Base-by-base conservation (phyloP, 2,888 invertebrate species). In the Phragmatobia fuliginosa region DNA sequence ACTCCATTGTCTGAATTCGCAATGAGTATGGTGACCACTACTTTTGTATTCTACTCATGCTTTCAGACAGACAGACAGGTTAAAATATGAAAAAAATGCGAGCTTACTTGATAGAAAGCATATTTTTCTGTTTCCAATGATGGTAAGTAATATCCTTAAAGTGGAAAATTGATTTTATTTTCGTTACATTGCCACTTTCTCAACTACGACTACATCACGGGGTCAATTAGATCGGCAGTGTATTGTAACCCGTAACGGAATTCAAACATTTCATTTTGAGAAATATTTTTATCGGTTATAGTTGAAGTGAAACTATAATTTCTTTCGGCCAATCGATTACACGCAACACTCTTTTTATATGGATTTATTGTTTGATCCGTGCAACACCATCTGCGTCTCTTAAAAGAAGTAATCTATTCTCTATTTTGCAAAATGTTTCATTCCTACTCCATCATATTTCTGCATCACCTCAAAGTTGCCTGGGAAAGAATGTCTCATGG, bases 301-400 rank as follows among this genome's bases (percentile, higher is more conserved):
- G 64, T 66, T 66, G 73, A 66, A 70, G 71, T 79, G 77, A n/a
- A 36, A 71, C 73, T 62, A 32, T n/a, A 61, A n/a, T 80, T 80
- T 78, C 80, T 79, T 76, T 78, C 68, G 62, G 63, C 36, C 65
- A 70, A 74, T 72, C 61, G 45, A 41, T 61, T 21, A 52, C 60
- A 3, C 58, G 6, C 67, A 61, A 63, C 77, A 77, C 79, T 73
- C 10, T 8, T n/a, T 52, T 77, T 52, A 74, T 52, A 33, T 25
- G 25, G n/a, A 21, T 45, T 21, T 21, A 45, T 21, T 21, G 7
- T 18, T 21, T 21, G 21, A 16, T 16, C 16, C 41, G 11, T 41
- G 16, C 41, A 16, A 36, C 36, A 14, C 36, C 36, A 36, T 18
- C 41, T 45, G 41, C 1, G 5, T 45, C 41, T 45, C 14, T 45